phyloP scores from a whole-genome alignment of 2,113 vertebrate genomes.

The Micromys minutus region DNA sequence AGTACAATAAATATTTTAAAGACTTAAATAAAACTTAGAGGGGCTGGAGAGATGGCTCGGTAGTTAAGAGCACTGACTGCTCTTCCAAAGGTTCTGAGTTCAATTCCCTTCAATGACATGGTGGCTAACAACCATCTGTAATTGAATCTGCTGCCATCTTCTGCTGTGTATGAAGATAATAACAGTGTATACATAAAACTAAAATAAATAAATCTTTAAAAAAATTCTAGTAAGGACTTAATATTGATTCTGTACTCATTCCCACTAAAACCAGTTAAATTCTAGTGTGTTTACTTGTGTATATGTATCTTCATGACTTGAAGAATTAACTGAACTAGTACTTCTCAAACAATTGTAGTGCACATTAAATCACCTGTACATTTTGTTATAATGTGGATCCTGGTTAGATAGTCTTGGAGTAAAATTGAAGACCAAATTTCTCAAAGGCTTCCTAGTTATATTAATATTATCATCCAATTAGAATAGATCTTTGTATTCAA shows the following conservation, averaged over 20 bases:
- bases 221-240: conserved; percentile 9
- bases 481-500: conserved; percentile 23
- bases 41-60: too few species aligned
- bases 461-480: neutral
- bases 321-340: neutral
- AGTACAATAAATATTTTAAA: conserved; percentile 53
- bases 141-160: too few species aligned
- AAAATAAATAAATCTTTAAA: too few species aligned
- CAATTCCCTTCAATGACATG: too few species aligned
- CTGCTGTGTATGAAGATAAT: too few species aligned
- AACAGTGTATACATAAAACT: too few species aligned
- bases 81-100: too few species aligned
- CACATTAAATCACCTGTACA: neutral
- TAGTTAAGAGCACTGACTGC: too few species aligned
- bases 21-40: conserved; percentile 20
- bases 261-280: neutral
- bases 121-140: too few species aligned
- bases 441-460: neutral
- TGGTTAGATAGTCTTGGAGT: neutral
- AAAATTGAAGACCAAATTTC: neutral
- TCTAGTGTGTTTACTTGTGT: conserved; percentile 1
- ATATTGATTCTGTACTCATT: neutral
- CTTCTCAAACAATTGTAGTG: conserved; percentile 45
- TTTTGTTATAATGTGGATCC: conserved; percentile 39
- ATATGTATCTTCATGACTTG: neutral